Evolutionary conservation across 2,797 vertebrate species (phyloP), one percentile per base, ranked within the genome.

Genomic region (Mormyrops boulengeri): DNA sequence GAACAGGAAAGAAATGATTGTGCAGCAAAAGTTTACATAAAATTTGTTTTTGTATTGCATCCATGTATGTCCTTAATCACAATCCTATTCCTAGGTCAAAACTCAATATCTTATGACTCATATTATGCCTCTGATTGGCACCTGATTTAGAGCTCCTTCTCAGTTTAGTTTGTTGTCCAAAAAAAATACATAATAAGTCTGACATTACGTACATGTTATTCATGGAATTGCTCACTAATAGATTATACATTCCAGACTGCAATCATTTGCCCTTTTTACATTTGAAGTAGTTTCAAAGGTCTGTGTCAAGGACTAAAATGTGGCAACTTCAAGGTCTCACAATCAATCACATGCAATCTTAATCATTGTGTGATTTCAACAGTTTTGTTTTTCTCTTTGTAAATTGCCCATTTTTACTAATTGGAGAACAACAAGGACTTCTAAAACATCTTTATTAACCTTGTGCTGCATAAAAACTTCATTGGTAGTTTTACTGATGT

Each of bases 281-380:
- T 44, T 38, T n/a, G 38, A 80, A 80, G 73, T 80, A 80, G 14
- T 80, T 80, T 80, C 34, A 80, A 80, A 44, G 34, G 34, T 80
- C 44, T 80, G 34, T 44, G 34, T 80, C 73, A 19, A 80, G 38
- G 38, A 80, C 38, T 44, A 80, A 80, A 80, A 80, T 80, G 73
- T 80, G 14, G 66, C 66, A 69, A 44, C 38, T 80, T 80, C 38
- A 41, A 80, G 34, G 73, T 80, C 73, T 80, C 73, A 41, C 38
- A 80, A 34, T 69, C 66, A 69, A 69, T 69, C 66, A 69, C 3
- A 69, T 34, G 73, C 34, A 34, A 80, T 80, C 73, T 41, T 44
- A 80, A 44, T 80, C 73, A 80, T 80, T 80, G 38, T 44, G 73
- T 19, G 38, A 80, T 80, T 80, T 80, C 73, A 80, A 80, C 73